Base-by-base conservation (phyloP, 1,140 invertebrate species). In the Portunus trituberculatus region DNA sequence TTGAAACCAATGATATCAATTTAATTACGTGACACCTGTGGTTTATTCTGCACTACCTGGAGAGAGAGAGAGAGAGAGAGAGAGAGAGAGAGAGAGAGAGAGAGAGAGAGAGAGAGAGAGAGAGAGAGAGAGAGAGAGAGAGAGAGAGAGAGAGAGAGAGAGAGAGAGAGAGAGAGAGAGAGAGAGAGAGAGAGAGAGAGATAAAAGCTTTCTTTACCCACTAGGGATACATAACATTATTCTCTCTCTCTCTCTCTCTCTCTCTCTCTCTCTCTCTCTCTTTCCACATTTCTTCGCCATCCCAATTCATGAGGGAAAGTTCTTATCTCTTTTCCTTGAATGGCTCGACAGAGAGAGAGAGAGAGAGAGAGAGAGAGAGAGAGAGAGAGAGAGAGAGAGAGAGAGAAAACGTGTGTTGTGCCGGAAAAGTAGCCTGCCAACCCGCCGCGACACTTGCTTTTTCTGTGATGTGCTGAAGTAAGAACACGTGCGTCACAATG, bases 81-180 rank as follows among this genome's bases (percentile, higher is more conserved):
- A 76, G 67, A 76, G 67, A 76, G 67, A 76, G 67, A 76, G 67
- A 76, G 67, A 87, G 39, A 87, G 86, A 87, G 39, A 46, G 86
- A 87, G 86, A 87, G 86, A 87, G 86, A 87, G 86, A 87, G 86
- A 87, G 86, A 87, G 86, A 87, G 86, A 87, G 86, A 87, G 86
- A 87, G 86, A 87, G 86, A 87, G 59, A 76, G 59, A 76, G 59
- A 76, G 59, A 76, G 59, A 76, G 59, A 76, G 59, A 76, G 59
- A 76, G 59, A 76, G 59, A 76, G 67, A 76, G 67, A 76, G 67
- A 76, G 67, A 76, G 67, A 76, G 67, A 76, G 67, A 76, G 67
- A 76, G 67, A 76, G 67, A 76, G 67, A 76, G 67, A 87, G 39
- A 87, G 86, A 87, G 39, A 46, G 86, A 87, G 86, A 87, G 86